Percentiles rank a stretch among this genome's conserved stretches.
Conservation (phyloP, 2,113 vertebrate species). For the Ptyas mucosa region DNA sequence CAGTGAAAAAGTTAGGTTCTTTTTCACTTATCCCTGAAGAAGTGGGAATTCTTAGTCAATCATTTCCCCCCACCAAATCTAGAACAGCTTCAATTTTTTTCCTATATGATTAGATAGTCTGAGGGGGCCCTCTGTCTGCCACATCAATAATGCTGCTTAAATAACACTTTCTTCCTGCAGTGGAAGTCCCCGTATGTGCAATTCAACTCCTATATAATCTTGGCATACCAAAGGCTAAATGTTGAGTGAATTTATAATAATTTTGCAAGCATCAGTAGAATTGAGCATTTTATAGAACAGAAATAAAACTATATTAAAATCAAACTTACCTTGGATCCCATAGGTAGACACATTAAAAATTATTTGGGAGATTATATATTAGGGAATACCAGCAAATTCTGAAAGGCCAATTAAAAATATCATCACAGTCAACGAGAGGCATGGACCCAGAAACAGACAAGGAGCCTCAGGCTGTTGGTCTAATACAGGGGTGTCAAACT, state of each 20-base stretch:
- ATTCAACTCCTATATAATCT: neutral
- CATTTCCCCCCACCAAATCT: neutral
- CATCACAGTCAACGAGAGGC: neutral
- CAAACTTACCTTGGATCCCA: neutral
- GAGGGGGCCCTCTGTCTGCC: conserved; percentile 31
- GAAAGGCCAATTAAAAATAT: neutral
- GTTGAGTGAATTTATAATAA: neutral
- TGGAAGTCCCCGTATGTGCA: neutral
- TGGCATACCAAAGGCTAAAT: neutral
- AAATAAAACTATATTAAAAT: neutral
- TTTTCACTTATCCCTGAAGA: neutral
- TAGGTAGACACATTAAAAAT: neutral
- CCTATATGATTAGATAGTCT: neutral
- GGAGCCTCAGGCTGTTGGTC: neutral
- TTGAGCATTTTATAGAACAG: neutral
- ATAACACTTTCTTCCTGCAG: neutral
- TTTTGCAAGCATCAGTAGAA: neutral
- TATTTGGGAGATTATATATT: neutral
- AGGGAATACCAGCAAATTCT: neutral
- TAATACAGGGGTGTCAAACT: too few species aligned
- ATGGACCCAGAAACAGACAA: neutral
- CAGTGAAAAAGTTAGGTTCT: neutral
- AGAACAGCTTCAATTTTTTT: neutral
- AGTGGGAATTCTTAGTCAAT: neutral
- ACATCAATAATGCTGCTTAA: neutral